Base-by-base conservation (phyloP, 2,113 vertebrate species). In the Zapus hudsonius region DNA sequence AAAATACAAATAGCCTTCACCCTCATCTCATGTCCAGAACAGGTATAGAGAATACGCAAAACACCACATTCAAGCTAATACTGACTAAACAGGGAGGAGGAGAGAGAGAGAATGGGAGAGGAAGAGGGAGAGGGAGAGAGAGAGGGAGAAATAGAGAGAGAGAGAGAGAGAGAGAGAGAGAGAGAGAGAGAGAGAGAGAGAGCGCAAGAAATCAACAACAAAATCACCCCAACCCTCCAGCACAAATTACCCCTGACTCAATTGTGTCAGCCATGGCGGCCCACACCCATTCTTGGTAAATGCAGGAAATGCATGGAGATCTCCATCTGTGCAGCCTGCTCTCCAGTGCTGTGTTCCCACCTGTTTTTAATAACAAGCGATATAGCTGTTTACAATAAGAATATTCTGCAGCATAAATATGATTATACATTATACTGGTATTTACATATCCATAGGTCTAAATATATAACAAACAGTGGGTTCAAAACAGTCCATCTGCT, bases 231-330 rank as follows among this genome's bases (percentile, higher is more conserved):
- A 36, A 42, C 7, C 19, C 33, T 12, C 63, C 42, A 88, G 95
- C 7, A 96, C 95, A 92, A 80, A 92, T 2, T 89, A 95, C 95
- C 44, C 95, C 78, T 83, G 63, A 92, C 12, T 33, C 78, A 47
- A 31, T 61, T 11, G 31, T 83, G 63, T 38, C 82, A 79, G 42
- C 40, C 22, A 42, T 5, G 52, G 84, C 73, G 15, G 2, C 44
- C 69, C 79, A 80, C 89, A 93, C 80, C 90, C 42, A 91, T 47
- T 96, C 94, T 93, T 89, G 83, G 93, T 76, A 95, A 92, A 90
- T 17, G 44, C 3, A 42, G 86, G 63, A 88, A 94, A 79, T 19
- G 52, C 47, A 83, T 3, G 16, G 76, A 84, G 70, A 92, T 17
- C 15, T 52, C 38, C 38, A 36, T 15, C 40, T n/a, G 44, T 19